These are phyloP conservation scores for Phortica variegata DNA, from an alignment of 1,140 invertebrate genomes.

Conservation along the genomic window DNA sequence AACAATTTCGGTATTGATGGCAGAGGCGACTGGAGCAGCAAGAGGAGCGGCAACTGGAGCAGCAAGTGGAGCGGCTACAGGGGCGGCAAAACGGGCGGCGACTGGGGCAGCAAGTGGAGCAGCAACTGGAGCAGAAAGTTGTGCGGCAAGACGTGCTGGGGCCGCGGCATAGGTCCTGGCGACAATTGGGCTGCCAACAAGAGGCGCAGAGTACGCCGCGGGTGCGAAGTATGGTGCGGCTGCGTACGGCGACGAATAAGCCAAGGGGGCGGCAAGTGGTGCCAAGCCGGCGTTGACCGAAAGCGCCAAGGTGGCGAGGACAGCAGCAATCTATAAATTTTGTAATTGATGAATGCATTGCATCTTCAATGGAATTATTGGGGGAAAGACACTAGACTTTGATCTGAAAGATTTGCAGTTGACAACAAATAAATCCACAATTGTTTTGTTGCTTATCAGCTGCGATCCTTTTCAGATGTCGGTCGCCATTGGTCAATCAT, in stretches of 20 bases:
- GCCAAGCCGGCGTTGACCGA: constrained; percentile 39
- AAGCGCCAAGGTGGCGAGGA: constrained; percentile 49
- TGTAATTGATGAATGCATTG: not conserved
- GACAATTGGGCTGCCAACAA: constrained; percentile 19
- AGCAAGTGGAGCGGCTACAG: constrained; percentile 16
- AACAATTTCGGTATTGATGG: constrained; percentile 44
- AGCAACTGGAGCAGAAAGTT: constrained; percentile 35
- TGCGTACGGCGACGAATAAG: constrained; percentile 23
- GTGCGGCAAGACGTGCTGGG: constrained; percentile 44
- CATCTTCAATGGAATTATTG: not conserved
- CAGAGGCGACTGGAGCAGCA: constrained; percentile 35
- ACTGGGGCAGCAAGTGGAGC: constrained; percentile 33
- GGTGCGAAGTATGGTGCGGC: constrained; percentile 26
- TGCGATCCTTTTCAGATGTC: not conserved
- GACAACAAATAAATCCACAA: too few species aligned
- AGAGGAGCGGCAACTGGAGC: constrained; percentile 24
- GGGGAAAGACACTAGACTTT: not conserved
- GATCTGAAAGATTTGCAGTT: too few species aligned
- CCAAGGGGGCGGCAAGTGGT: constrained; percentile 26
- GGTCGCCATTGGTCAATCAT: too few species aligned
- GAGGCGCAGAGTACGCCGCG: constrained; percentile 27
- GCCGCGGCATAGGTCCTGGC: constrained; percentile 34
- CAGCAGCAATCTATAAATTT: constrained; percentile 42
- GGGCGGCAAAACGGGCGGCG: constrained; percentile 20
- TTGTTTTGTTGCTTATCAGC: not conserved